Evolutionary conservation across 2,113 vertebrate genomes (phyloP).

Genomic region (Castor canadensis): DNA sequence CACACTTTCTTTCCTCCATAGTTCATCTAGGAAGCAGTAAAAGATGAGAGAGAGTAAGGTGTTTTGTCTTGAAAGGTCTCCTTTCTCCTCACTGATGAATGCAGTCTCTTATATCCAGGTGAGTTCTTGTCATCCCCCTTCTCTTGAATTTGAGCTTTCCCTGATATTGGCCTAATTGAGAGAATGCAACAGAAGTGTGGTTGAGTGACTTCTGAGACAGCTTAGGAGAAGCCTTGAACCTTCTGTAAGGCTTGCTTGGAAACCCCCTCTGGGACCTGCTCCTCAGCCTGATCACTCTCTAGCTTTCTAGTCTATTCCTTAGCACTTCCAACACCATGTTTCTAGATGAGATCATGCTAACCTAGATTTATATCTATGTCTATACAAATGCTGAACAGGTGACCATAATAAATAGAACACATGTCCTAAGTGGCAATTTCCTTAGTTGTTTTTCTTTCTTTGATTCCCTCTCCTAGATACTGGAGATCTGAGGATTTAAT

Average conservation of each 20-base stretch:
- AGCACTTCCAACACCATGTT: not conserved
- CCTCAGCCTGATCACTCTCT: not conserved
- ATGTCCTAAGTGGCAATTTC: not conserved
- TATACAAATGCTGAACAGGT: not conserved
- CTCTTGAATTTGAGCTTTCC: not conserved
- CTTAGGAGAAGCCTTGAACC: not conserved
- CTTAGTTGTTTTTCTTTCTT: not conserved
- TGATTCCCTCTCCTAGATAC: not conserved
- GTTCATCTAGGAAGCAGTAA: not conserved
- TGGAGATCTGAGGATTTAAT: not conserved
- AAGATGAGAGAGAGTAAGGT: not conserved
- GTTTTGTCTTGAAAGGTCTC: not conserved
- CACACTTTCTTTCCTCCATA: not conserved
- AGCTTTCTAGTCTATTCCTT: not conserved
- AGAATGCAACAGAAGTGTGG: not conserved
- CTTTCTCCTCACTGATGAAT: not conserved
- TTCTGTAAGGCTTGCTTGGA: not conserved
- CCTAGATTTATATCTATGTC: too few species aligned
- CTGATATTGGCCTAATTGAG: not conserved
- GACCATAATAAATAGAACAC: not conserved
- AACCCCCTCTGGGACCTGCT: not conserved
- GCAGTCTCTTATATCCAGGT: fast-evolving
- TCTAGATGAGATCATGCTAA: not conserved
- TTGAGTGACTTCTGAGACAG: not conserved
- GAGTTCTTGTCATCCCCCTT: not conserved